These are phyloP conservation scores for Pristionchus arcanus DNA, from an alignment of 2,888 invertebrate species.

Conservation along the genomic window DNA sequence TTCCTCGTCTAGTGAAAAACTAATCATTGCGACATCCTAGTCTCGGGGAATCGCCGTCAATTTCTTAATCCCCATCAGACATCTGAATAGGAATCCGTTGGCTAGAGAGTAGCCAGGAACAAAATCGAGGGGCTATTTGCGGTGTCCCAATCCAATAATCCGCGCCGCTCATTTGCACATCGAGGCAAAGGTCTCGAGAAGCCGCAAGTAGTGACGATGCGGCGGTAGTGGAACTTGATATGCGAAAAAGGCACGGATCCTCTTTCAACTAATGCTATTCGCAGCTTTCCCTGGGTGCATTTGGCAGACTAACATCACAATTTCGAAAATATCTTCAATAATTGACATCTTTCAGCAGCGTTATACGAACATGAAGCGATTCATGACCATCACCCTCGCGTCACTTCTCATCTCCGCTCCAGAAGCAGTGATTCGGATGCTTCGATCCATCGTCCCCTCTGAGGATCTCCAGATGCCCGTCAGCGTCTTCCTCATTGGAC, in stretches of 20 bases:
- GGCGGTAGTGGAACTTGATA: not conserved
- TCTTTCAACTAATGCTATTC: too few species aligned
- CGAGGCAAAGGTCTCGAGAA: not conserved
- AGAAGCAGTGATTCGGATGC: conserved; percentile 67
- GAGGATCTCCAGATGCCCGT: conserved; percentile 55
- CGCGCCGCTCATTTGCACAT: conserved; percentile 8
- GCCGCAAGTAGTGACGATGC: not conserved
- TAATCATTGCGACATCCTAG: not conserved
- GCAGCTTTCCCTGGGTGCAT: too few species aligned
- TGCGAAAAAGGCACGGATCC: not conserved
- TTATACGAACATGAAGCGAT: conserved; percentile 64
- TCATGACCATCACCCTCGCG: conserved; percentile 70
- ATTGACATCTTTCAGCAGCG: conserved; percentile 57
- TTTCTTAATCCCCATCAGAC: not conserved
- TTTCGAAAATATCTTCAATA: not conserved
- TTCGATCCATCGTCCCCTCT: conserved; percentile 53
- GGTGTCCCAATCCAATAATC: conserved; percentile 19
- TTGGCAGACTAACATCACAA: too few species aligned
- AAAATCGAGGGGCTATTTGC: not conserved
- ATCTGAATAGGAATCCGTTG: not conserved
- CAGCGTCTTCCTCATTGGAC: conserved; percentile 56
- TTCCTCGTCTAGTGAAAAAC: not conserved
- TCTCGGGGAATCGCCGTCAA: not conserved
- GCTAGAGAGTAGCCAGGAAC: conserved; percentile 36
- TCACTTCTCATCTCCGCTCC: conserved; percentile 67